Conservation (phyloP, 2,797 vertebrate genomes). For the Delichon dasypus region DNA sequence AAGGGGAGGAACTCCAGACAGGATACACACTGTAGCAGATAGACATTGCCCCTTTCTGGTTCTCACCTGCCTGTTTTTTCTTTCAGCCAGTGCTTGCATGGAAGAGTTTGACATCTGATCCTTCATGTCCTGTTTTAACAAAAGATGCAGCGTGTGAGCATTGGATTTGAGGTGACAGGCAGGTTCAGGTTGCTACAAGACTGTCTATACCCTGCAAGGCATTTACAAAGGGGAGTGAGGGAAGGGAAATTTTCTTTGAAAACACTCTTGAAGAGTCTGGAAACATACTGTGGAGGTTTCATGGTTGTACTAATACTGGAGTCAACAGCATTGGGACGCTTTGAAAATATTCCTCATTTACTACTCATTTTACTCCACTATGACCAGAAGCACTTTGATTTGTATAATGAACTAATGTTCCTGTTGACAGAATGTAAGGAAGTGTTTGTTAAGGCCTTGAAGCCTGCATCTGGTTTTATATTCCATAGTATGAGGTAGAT, state of each 20-base stretch:
- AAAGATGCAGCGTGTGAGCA: not conserved
- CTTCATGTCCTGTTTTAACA: constrained; percentile 89
- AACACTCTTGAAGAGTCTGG: not conserved
- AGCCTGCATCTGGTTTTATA: not conserved
- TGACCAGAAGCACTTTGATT: not conserved
- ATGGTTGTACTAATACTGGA: not conserved
- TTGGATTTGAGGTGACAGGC: not conserved
- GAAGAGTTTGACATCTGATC: constrained; percentile 91
- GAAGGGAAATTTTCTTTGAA: not conserved
- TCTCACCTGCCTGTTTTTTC: constrained; percentile 88
- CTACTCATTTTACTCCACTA: not conserved
- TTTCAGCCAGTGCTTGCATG: constrained; percentile 81
- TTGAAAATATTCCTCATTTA: not conserved
- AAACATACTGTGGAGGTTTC: not conserved
- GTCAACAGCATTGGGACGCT: not conserved
- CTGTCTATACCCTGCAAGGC: not conserved
- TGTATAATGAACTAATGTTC: not conserved
- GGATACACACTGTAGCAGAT: not conserved
- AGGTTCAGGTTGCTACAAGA: not conserved
- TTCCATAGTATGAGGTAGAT: not conserved
- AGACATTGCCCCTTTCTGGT: not conserved
- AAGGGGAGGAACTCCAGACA: not conserved
- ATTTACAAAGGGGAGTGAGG: not conserved
- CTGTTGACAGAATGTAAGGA: not conserved
- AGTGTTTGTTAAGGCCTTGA: not conserved